Evolutionary conservation across 1,140 invertebrate genomes (phyloP), one percentile per base, ranked within the genome.

Genomic region (Macrotrachela quadricornifera): DNA sequence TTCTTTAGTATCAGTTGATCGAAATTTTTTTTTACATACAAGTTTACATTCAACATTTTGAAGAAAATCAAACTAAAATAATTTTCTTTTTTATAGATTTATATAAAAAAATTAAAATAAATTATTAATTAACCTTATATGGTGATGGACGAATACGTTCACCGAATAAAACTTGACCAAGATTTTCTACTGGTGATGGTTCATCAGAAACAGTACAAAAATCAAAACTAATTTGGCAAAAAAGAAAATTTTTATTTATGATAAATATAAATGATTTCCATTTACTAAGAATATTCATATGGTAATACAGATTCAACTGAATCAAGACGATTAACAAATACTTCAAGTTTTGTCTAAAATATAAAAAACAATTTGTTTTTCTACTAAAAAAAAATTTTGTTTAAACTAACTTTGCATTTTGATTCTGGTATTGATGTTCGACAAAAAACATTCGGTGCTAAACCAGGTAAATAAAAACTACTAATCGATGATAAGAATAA

Each of bases 161-260:
- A 43, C 92, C 92, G 74, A 97, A 96, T 0, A 97, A 82, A 49
- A 97, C 87, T 73, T 97, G 92, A 1, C 92, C 92, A 41, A 96
- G 75, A 66, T 97, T 97, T 72, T 97, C 91, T 8, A 85, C 83
- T 9, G 90, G 87, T 40, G n/a, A 82, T 81, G 42, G 59, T 50
- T 58, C 80, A 74, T 43, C 74, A 74, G 59, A 82, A 77, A 61
- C 78, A 75, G 49, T 71, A 71, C 92, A 97, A 63, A 97, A 95
- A 67, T 96, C 90, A 72, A 96, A 96, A 60, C 76, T 30, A 30
- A 30, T 30, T 30, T 78, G 61, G 53, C 62, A 66, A 52, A 57
- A 50, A 56, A 47, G 16, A 45, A 17, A 48, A 21, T 51, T 21
- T 51, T 13, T 56, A 4, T 44, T 50, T 40, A 21, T 30, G 13